Evolutionary conservation across 2,113 vertebrate genomes (phyloP).

Genomic region (Leucosticte australis): DNA sequence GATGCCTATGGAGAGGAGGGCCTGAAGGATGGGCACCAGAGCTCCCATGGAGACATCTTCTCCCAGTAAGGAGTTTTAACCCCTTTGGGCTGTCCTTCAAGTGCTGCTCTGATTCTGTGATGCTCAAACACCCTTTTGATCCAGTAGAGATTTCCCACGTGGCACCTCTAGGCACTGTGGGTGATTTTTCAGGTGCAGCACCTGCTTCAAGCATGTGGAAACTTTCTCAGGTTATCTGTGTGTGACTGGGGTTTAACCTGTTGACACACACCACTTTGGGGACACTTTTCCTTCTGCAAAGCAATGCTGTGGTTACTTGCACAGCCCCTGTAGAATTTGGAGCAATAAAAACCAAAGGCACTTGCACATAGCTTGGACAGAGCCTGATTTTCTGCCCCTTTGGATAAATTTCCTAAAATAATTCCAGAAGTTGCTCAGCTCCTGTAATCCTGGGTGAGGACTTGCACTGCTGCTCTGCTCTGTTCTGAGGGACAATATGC

Average conservation of each 20-base stretch:
- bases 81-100: not conserved
- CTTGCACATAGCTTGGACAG: not conserved
- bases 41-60: conserved; percentile 97
- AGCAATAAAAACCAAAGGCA: not conserved
- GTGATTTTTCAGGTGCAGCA: not conserved
- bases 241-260: not conserved
- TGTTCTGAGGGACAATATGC: not conserved
- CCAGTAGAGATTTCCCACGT: not conserved
- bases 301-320: not conserved
- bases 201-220: not conserved
- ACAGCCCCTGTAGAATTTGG: not conserved
- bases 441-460: not conserved
- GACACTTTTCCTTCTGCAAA: not conserved
- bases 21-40: conserved; percentile 94
- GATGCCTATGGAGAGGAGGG: conserved; percentile 94
- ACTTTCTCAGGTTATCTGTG: not conserved
- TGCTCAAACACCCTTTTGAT: fast-evolving
- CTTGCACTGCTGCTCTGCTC: not conserved
- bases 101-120: not conserved
- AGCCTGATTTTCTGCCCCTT: not conserved
- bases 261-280: not conserved
- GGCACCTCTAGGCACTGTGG: not conserved
- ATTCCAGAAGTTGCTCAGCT: not conserved
- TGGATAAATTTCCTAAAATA: not conserved
- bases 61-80: conserved; percentile 84